A percentile compares a stretch with the other conserved stretches of the same genome.
These are phyloP conservation scores for Dasypolia templi DNA, from an alignment of 2,888 invertebrate species.

Conservation along the genomic window DNA sequence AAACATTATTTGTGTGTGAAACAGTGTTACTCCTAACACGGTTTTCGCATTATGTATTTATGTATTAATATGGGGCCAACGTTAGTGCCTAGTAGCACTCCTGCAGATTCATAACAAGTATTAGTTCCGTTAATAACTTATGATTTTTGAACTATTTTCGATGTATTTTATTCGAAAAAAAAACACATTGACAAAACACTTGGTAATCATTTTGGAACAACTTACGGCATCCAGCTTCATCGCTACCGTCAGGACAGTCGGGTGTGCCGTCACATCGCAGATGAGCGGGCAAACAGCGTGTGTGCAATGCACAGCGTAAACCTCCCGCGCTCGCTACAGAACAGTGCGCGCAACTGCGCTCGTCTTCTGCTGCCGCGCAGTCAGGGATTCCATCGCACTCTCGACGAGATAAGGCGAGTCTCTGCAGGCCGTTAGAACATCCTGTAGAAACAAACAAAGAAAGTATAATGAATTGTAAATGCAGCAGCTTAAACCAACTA, in stretches of 20 bases:
- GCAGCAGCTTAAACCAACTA: background rate
- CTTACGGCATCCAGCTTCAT: conserved; percentile 96
- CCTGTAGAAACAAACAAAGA: conserved; percentile 82
- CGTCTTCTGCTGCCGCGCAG: conserved; percentile 95
- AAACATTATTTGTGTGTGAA: conserved; percentile 5
- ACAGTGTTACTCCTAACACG: background rate
- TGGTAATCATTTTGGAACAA: conserved; percentile 63
- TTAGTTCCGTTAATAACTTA: background rate
- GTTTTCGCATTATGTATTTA: background rate
- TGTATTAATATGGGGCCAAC: background rate
- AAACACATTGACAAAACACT: background rate
- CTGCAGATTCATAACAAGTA: background rate
- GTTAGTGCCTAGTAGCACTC: background rate
- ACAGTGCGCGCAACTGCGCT: conserved; percentile 95
- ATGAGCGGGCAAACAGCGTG: conserved; percentile 93
- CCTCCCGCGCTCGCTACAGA: conserved; percentile 90
- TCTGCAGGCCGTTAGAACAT: conserved; percentile 94
- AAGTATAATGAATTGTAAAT: background rate
- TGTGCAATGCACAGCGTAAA: conserved; percentile 95
- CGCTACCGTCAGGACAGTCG: conserved; percentile 96
- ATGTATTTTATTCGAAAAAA: background rate
- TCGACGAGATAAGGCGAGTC: conserved; percentile 93
- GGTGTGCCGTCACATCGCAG: conserved; percentile 95
- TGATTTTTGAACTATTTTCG: background rate
- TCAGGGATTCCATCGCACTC: conserved; percentile 97